Evolutionary conservation across 2,113 vertebrate species (phyloP).

Genomic region (Pelobates fuscus): DNA sequence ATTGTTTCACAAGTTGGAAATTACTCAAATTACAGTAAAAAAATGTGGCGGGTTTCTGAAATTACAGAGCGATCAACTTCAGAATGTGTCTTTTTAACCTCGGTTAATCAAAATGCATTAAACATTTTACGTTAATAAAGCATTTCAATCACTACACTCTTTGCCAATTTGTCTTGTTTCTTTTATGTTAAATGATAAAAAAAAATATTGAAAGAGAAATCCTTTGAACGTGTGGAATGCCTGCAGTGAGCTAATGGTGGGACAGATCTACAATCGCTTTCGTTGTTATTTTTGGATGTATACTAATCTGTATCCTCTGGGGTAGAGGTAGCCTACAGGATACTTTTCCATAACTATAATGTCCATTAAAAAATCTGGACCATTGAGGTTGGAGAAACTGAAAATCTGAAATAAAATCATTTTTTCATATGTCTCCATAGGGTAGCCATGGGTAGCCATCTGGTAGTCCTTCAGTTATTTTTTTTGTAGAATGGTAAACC

Average conservation of each 20-base stretch:
- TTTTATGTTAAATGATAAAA: conserved; percentile 26
- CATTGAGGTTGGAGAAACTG: too few relatives aligned
- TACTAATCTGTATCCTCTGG: not conserved
- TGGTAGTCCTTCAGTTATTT: too few relatives aligned
- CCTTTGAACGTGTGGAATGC: conserved; percentile 26
- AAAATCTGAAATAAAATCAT: too few relatives aligned
- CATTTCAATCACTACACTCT: conserved; percentile 11
- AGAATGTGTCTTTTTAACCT: conserved; percentile 2
- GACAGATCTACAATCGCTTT: conserved; percentile 11
- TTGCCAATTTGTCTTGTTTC: conserved; percentile 31
- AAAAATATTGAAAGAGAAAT: not conserved
- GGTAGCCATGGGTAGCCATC: too few relatives aligned
- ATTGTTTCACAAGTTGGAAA: too few relatives aligned
- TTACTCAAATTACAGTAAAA: too few relatives aligned
- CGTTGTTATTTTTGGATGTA: not conserved
- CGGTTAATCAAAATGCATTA: conserved; percentile 22
- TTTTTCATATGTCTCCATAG: too few relatives aligned
- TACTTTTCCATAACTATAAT: too few relatives aligned
- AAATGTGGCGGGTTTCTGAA: too few relatives aligned
- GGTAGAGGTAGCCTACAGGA: too few relatives aligned
- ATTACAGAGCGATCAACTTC: not conserved
- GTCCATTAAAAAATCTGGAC: too few relatives aligned
- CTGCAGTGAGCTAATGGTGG: conserved; percentile 34
- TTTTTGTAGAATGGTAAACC: too few relatives aligned
- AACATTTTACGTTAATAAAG: conserved; percentile 29